Conservation (phyloP, 2,113 vertebrate species). For the Coptodon bakossiorum region DNA sequence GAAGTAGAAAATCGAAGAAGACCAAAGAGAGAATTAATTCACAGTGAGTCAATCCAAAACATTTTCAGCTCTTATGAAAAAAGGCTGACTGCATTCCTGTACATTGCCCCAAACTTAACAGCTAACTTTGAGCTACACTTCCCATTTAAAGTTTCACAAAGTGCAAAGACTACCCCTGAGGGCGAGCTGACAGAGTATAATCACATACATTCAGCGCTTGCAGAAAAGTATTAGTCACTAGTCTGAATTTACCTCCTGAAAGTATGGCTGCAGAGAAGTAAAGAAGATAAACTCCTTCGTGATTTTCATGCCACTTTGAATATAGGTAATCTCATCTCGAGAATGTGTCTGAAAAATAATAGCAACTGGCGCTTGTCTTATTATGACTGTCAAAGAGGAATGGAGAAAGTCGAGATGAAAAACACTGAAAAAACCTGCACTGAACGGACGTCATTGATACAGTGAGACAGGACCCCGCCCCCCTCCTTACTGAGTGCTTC, state of each 20-base stretch:
- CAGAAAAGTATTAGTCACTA: not conserved
- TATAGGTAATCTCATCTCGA: not conserved
- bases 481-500: not conserved
- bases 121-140: not conserved
- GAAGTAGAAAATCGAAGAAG: not conserved
- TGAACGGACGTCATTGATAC: not conserved
- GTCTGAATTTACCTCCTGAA: not conserved
- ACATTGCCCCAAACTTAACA: not conserved
- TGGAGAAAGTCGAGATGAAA: not conserved
- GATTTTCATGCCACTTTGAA: not conserved
- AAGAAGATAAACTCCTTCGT: not conserved
- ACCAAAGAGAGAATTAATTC: not conserved
- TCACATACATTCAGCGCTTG: not conserved
- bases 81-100: not conserved
- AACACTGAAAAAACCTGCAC: not conserved
- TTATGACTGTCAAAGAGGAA: not conserved
- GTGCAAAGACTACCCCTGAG: not conserved
- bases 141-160: not conserved
- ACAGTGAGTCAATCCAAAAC: not conserved
- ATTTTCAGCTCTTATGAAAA: not conserved
- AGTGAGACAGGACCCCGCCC: not conserved
- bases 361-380: not conserved
- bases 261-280: not conserved
- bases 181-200: not conserved
- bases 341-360: not conserved